phyloP scores from a whole-genome alignment of 2,797 vertebrate species.

The Cossypha niveicapilla region DNA sequence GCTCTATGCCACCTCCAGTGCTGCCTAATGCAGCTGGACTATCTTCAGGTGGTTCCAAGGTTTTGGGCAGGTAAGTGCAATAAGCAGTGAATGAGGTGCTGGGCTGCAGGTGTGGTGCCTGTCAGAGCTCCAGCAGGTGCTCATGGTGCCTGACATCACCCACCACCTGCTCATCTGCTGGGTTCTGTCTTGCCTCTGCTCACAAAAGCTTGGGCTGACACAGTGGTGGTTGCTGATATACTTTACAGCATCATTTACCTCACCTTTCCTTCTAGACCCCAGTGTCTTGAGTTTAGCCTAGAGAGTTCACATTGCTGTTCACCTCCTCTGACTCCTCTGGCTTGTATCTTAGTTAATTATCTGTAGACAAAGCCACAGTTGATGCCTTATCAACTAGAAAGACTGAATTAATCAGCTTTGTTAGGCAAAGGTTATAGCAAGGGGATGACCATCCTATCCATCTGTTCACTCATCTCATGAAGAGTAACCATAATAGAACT shows the following conservation, averaged over 20 bases:
- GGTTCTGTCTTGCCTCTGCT: neutral
- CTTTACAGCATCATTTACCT: neutral
- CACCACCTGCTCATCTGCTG: neutral
- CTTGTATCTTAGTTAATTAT: constrained; percentile 51
- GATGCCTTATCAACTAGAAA: constrained; percentile 54
- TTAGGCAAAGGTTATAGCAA: constrained; percentile 54
- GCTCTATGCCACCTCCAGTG: neutral
- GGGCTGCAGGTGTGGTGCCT: neutral
- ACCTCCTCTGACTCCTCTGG: neutral
- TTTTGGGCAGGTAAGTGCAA: neutral
- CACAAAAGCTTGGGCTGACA: fast-evolving
- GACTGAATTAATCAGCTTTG: constrained; percentile 51
- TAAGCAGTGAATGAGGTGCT: neutral
- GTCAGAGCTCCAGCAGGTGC: neutral
- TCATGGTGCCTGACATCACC: neutral
- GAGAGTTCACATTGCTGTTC: constrained; percentile 2
- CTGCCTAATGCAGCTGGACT: neutral
- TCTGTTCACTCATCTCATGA: constrained; percentile 38
- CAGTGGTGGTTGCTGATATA: neutral
- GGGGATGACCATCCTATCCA: constrained; percentile 26
- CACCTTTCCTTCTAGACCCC: neutral
- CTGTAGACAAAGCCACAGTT: constrained; percentile 17
- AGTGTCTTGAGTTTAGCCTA: neutral
- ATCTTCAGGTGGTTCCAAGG: neutral
- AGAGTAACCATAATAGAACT: constrained; percentile 40